A percentile compares a stretch with the other conserved stretches of the same genome.
These are phyloP conservation scores for Channallabes apus DNA, from an alignment of 2,797 vertebrate species.

Conservation along the genomic window DNA sequence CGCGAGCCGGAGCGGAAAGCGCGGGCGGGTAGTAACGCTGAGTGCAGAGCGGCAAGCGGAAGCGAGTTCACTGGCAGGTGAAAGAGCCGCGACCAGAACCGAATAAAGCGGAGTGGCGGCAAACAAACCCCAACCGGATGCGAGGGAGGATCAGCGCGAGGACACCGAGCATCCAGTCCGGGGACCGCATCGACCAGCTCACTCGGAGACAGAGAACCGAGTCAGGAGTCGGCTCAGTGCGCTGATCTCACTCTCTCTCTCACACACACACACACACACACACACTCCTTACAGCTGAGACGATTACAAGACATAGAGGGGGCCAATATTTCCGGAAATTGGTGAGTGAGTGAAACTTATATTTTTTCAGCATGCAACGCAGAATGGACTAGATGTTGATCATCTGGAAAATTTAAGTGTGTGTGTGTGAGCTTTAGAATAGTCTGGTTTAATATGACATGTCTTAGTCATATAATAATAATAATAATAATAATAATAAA, in stretches of 20 bases:
- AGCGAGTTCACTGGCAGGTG: not conserved
- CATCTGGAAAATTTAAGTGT: not conserved
- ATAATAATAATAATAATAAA: not conserved
- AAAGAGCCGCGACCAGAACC: not conserved
- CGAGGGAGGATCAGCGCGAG: not conserved
- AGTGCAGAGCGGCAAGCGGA: not conserved
- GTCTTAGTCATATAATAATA: not conserved
- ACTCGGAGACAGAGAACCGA: not conserved
- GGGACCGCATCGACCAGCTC: not conserved
- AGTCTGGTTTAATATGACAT: not conserved
- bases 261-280: no score
- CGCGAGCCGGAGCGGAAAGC: not conserved
- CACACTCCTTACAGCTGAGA: not conserved
- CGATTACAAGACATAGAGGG: not conserved
- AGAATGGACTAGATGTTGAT: not conserved
- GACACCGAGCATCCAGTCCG: not conserved
- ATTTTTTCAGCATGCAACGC: not conserved
- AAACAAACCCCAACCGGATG: no score
- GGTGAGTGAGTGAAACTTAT: conserved; percentile 10
- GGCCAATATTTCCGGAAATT: not conserved
- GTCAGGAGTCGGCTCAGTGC: conserved; percentile 15
- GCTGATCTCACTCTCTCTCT: not conserved
- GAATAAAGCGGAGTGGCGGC: not conserved
- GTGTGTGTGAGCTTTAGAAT: not conserved
- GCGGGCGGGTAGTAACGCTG: not conserved